Conservation (phyloP, 2,113 vertebrate species). For the Equus quagga region DNA sequence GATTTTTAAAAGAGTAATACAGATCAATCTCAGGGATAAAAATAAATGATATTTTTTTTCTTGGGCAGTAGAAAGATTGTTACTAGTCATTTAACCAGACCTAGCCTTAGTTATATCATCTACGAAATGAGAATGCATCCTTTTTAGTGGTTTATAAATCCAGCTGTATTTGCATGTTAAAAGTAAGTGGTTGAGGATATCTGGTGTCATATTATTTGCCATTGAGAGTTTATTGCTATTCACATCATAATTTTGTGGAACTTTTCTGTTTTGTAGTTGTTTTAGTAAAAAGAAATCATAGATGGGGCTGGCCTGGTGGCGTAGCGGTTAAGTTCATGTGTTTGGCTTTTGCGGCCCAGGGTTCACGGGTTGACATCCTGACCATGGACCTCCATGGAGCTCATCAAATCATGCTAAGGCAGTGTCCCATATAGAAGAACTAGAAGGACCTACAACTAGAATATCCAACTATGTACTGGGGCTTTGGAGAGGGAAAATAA, state of each 20-base stretch:
- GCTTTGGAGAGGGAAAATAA: too few species aligned
- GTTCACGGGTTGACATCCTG: too few species aligned
- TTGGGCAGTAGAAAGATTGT: background rate
- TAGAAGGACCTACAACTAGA: too few species aligned
- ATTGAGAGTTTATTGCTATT: background rate
- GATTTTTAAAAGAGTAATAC: conserved; percentile 40
- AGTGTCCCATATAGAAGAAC: too few species aligned
- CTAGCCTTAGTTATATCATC: background rate
- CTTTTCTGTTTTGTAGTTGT: background rate
- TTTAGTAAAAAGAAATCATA: background rate
- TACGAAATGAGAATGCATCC: background rate
- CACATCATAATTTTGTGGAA: background rate
- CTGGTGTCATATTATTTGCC: background rate
- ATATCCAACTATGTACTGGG: too few species aligned
- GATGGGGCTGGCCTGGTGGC: too few species aligned
- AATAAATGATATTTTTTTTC: background rate
- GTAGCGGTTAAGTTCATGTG: too few species aligned
- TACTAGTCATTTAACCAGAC: background rate
- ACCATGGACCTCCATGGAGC: too few species aligned
- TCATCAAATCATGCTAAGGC: too few species aligned
- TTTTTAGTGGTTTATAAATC: conserved; percentile 23
- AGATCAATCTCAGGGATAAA: background rate
- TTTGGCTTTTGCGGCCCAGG: too few species aligned
- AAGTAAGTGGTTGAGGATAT: background rate
- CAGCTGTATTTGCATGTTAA: background rate